Evolutionary conservation across 2,113 vertebrate species (phyloP).

Genomic region (Oreochromis aureus): DNA sequence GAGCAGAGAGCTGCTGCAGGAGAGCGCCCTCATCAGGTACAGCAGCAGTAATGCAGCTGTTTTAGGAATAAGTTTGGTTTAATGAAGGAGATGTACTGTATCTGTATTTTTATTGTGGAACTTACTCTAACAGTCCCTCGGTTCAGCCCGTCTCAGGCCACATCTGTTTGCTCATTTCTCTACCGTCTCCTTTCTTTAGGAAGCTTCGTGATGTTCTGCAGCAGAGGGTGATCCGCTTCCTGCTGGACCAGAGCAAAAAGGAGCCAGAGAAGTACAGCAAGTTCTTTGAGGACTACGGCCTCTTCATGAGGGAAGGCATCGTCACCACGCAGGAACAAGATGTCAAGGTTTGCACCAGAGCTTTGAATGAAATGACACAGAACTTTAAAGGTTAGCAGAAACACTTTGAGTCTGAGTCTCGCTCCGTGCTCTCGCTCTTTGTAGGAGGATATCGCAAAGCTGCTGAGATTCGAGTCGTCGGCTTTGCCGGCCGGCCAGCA

Average conservation of each 20-base stretch:
- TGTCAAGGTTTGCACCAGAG: constrained; percentile 77
- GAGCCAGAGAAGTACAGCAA: constrained; percentile 89
- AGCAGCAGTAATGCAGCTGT: background rate
- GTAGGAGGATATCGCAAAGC: constrained; percentile 89
- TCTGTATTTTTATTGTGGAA: background rate
- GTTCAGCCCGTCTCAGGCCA: background rate
- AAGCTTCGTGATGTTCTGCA: constrained; percentile 90
- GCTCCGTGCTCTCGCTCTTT: background rate
- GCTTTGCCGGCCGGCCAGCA: constrained; percentile 82
- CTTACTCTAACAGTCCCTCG: background rate
- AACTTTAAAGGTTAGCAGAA: background rate
- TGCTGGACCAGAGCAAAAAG: constrained; percentile 92
- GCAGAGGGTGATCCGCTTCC: constrained; percentile 89
- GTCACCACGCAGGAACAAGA: constrained; percentile 89
- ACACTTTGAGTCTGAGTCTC: background rate
- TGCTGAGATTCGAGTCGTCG: constrained; percentile 88
- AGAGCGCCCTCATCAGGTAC: constrained; percentile 91
- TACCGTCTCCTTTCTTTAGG: constrained; percentile 59
- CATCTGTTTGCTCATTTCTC: background rate
- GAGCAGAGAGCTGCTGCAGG: constrained; percentile 95
- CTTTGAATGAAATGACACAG: background rate
- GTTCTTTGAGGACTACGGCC: constrained; percentile 92
- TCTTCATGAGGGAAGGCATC: constrained; percentile 96
- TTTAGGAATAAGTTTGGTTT: background rate
- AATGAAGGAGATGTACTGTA: background rate